Percentiles rank a stretch among this genome's conserved stretches.
Conservation (phyloP, 2,797 vertebrate species). For the Diceros bicornis region DNA sequence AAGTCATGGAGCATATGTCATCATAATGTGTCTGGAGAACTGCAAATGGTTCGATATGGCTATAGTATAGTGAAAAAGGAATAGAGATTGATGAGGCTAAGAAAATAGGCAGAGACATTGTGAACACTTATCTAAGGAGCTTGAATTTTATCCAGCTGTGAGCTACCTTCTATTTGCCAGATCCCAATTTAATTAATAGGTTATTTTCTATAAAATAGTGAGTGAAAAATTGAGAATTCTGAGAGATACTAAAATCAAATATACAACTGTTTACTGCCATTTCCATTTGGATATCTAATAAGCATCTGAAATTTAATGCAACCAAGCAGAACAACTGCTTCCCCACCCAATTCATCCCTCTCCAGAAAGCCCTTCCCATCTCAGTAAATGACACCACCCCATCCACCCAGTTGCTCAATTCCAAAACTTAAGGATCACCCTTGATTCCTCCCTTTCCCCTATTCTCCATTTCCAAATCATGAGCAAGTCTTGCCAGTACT, state of each 20-base stretch:
- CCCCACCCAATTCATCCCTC: not conserved
- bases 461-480: not conserved
- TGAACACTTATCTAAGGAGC: not conserved
- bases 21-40: not conserved
- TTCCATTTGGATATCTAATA: not conserved
- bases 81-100: not conserved
- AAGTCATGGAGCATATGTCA: not conserved
- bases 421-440: not conserved
- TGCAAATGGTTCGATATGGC: not conserved
- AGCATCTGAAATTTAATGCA: conserved; percentile 14
- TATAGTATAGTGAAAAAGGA: not conserved
- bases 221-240: not conserved
- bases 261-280: not conserved
- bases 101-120: not conserved
- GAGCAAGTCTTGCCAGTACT: not conserved
- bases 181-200: not conserved
- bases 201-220: not conserved
- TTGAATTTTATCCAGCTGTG: not conserved
- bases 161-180: not conserved
- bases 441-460: not conserved
- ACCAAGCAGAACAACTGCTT: not conserved
- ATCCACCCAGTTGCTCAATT: not conserved
- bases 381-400: not conserved
- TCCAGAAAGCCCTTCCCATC: not conserved
- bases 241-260: conserved; percentile 38